These are phyloP conservation scores for Mustelus asterias DNA, from an alignment of 2,113 vertebrate genomes.

Conservation along the genomic window DNA sequence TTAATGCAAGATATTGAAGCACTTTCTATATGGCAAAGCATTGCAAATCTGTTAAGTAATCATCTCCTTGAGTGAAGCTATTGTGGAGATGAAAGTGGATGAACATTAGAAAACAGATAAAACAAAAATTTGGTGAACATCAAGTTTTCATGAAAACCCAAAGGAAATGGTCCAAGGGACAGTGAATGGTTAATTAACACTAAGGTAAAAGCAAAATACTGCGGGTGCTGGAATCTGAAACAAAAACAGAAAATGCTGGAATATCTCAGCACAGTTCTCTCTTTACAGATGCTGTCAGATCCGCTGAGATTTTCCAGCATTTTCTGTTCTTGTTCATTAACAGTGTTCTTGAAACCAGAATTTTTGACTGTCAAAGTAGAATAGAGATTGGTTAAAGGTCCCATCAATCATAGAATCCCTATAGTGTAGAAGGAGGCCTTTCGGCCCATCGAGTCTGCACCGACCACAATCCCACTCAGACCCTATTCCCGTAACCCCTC, in stretches of 20 bases:
- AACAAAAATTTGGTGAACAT: not conserved
- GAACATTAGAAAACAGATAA: not conserved
- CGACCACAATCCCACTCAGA: too few relatives aligned
- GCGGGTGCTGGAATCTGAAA: too few relatives aligned
- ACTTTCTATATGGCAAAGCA: not conserved
- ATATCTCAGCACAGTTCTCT: too few relatives aligned
- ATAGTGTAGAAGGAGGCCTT: too few relatives aligned
- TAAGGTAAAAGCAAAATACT: too few relatives aligned
- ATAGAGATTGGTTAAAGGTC: not conserved
- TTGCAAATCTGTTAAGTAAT: not conserved
- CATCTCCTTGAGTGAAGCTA: not conserved
- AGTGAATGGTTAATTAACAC: not conserved
- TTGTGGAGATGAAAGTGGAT: not conserved
- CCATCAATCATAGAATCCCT: not conserved
- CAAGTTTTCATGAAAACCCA: not conserved
- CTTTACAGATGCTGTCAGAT: too few relatives aligned
- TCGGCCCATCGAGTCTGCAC: too few relatives aligned
- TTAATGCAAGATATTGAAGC: not conserved
- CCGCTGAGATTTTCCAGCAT: too few relatives aligned
- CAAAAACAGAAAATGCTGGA: too few relatives aligned
- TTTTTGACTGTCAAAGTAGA: not conserved
- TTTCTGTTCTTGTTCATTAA: not conserved
- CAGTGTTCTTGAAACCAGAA: not conserved
- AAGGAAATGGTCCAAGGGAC: not conserved
- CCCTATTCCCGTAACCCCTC: too few relatives aligned